Evolutionary conservation across 2,888 invertebrate species (phyloP), one percentile per base, ranked within the genome.

Genomic region (Crossocerus cetratus): DNA sequence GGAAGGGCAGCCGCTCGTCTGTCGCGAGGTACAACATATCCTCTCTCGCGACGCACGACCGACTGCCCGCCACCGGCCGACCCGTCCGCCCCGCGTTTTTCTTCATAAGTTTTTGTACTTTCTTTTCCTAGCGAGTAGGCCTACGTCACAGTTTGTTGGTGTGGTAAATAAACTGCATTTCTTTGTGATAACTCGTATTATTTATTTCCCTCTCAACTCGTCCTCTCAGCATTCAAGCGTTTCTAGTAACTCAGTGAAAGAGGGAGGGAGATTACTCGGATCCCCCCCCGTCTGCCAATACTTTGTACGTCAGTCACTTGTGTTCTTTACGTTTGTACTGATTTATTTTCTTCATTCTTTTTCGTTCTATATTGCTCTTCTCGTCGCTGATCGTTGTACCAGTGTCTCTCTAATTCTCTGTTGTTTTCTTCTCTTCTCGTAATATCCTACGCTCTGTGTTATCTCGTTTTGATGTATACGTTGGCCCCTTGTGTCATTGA

Each of bases 141-240:
- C 83, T 87, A 82, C 86, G 87, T 87, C 85, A n/a, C n/a, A 84
- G 86, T 87, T 89, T 90, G 86, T 89, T 84, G 86, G 86, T 89
- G 88, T 90, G 88, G 86, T 89, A 84, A 90, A 90, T 90, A 90
- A 90, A 90, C 87, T 89, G 88, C 87, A 89, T 88, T 89, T 82
- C 81, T 85, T 87, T 88, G 87, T 89, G 87, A 89, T 87, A 88
- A 90, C 84, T 87, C 85, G 89, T 84, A 87, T 87, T 86, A 86
- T 87, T 89, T 89, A 89, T 90, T 90, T 87, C 84, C 88, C 90
- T 87, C 66, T 88, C 86, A 87, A 85, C 77, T 60, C 77, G 78
- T 81, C 79, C 79, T 32, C 32, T 74, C 72, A 78, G 74, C 32
- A 32, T 32, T 32, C 32, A 32, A 32, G 32, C 8, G 32, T 71